Base-by-base conservation (phyloP, 1,140 invertebrate species). In the Nymphalis io region DNA sequence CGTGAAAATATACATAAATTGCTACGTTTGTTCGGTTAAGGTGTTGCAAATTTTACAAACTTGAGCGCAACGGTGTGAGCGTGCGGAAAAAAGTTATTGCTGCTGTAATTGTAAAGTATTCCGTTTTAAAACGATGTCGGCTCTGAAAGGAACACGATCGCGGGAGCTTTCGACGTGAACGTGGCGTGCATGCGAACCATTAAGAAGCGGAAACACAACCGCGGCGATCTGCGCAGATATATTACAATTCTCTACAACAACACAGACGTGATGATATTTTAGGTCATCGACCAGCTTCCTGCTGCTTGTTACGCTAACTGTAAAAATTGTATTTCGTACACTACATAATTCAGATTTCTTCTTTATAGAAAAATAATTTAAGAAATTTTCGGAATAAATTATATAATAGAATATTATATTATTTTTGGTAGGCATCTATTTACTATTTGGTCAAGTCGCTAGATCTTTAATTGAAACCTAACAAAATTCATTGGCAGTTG, bases 121-220 rank as follows among this genome's bases (percentile, higher is more conserved):
- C 38, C 38, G 51, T 64, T 63, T 55, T 42, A 20, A 55, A 64
- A 33, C 62, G 38, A 59, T 59, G 57, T 42, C 51, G 15, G 62
- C 51, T 53, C 58, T 38, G 65, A 60, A 60, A 61, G 48, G 60
- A 33, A 23, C 51, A 38, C 59, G 76, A 75, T 68, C 55, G 64
- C 66, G 57, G 63, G 75, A 80, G 77, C 68, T 69, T 73, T 58
- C 75, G 65, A 69, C 18, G 21, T 46, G 61, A 20, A 57, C 67
- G 68, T 75, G 63, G 73, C 68, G 66, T 77, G 76, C 70, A 66
- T 62, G 21, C 46, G 20, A 53, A 40, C 55, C 60, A 73, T 80
- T 70, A 75, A 68, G 44, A 53, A 68, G 46, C 72, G 72, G 80
- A 78, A 75, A 74, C 62, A 39, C 21, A 48, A 48, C 63, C 71